Evolutionary conservation across 2,797 vertebrate genomes (phyloP).

Genomic region (Alfaro cultratus): DNA sequence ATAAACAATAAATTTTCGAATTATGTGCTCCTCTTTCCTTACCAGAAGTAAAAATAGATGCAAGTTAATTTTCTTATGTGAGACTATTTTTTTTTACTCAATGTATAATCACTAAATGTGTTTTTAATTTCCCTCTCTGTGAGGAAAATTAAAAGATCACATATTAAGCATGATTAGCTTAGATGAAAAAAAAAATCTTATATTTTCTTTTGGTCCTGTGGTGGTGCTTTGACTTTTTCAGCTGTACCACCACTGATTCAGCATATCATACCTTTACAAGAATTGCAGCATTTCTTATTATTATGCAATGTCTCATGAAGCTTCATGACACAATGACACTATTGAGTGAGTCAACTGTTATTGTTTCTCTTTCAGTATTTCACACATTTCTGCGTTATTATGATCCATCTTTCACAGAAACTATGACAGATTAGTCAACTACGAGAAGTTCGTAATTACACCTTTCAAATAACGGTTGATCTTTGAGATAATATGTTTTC

Average conservation of each 20-base stretch:
- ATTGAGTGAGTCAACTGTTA: not conserved
- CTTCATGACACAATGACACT: not conserved
- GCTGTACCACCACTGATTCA: not conserved
- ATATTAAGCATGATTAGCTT: no score
- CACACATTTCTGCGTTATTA: conserved; percentile 9
- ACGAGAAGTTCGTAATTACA: not conserved
- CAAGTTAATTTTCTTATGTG: no score
- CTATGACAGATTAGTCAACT: not conserved
- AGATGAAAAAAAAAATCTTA: no score
- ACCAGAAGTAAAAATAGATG: no score
- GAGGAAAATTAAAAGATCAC: no score
- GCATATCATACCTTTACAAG: not conserved
- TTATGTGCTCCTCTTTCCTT: no score
- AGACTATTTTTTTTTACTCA: no score
- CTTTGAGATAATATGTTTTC: not conserved
- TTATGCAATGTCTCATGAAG: not conserved
- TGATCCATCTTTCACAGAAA: not conserved
- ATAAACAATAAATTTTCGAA: no score
- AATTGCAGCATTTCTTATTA: not conserved
- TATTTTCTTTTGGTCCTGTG: no score
- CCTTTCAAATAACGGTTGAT: not conserved
- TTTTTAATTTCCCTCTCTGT: no score
- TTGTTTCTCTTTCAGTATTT: not conserved
- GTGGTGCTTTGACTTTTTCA: not conserved
- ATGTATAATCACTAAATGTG: no score